A percentile compares a stretch with the other conserved stretches of the same genome.
These are phyloP conservation scores for Antechinus flavipes DNA, from an alignment of 2,113 vertebrate genomes.

Conservation along the genomic window DNA sequence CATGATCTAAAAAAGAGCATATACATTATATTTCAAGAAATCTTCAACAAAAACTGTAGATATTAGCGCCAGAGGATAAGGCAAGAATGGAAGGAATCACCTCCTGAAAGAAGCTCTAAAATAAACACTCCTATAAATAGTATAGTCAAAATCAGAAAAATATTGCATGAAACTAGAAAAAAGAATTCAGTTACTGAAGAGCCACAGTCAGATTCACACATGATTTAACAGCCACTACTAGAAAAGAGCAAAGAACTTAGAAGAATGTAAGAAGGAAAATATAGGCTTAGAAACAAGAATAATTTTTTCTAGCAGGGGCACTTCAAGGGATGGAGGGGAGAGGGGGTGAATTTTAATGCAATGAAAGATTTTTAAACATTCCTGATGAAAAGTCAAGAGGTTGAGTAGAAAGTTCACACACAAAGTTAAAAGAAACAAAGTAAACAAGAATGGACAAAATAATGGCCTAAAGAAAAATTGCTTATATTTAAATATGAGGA, in stretches of 20 bases:
- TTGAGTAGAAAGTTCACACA: neutral
- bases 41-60: neutral
- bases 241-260: neutral
- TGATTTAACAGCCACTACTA: neutral
- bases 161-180: neutral
- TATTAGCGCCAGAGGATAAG: neutral
- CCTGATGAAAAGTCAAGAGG: neutral
- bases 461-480: neutral
- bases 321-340: too few species aligned
- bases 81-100: neutral
- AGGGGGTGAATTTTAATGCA: neutral
- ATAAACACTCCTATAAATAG: neutral
- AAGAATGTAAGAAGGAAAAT: neutral
- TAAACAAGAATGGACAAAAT: neutral
- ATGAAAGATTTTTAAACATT: neutral
- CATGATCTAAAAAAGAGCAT: neutral
- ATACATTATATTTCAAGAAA: neutral
- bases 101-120: neutral
- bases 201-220: neutral
- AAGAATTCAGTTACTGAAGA: neutral
- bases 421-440: neutral
- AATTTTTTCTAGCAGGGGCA: neutral
- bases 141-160: neutral
- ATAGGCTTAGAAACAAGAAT: neutral
- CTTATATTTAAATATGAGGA: neutral